These are phyloP conservation scores for Enteromius viviparus DNA, from an alignment of 2,797 vertebrate genomes.

Conservation along the genomic window DNA sequence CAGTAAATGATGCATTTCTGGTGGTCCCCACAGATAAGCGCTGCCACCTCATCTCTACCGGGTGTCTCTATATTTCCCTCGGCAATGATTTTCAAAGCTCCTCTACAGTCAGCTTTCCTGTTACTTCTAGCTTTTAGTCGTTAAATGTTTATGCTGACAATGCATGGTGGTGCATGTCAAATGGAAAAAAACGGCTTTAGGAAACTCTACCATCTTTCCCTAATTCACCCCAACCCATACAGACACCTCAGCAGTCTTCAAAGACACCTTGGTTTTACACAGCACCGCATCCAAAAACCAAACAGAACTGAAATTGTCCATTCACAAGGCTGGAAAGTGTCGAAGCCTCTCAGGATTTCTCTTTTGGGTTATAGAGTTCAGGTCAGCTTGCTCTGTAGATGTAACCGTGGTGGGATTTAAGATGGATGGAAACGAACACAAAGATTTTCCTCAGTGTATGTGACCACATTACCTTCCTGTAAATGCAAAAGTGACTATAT, in stretches of 20 bases:
- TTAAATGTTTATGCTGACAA: slow-evolving; percentile 39
- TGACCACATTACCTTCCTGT: not conserved
- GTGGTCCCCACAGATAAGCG: slow-evolving; percentile 16
- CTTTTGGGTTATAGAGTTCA: slow-evolving; percentile 3
- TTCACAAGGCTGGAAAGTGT: not conserved
- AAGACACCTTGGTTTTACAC: slow-evolving; percentile 20
- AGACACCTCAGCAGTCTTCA: slow-evolving; percentile 37
- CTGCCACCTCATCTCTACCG: slow-evolving; percentile 27
- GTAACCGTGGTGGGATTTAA: slow-evolving; percentile 6
- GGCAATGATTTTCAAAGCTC: not conserved
- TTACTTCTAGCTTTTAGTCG: not conserved
- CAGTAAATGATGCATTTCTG: slow-evolving; percentile 54
- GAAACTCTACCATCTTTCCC: slow-evolving; percentile 14
- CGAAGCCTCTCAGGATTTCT: not conserved
- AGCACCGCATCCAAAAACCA: slow-evolving; percentile 5
- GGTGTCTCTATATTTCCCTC: slow-evolving; percentile 25
- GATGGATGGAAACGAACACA: not conserved
- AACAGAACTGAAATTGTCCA: slow-evolving; percentile 26
- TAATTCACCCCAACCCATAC: slow-evolving; percentile 27
- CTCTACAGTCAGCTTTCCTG: slow-evolving; percentile 4
- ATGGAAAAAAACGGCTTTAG: not conserved
- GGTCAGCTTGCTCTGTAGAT: not conserved
- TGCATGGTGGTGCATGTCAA: not conserved
- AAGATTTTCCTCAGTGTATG: not conserved
- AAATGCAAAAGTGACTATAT: not conserved